Percentiles rank a stretch among this genome's conserved stretches.
phyloP scores from a whole-genome alignment of 2,113 vertebrate genomes.

The Albula goreensis region DNA sequence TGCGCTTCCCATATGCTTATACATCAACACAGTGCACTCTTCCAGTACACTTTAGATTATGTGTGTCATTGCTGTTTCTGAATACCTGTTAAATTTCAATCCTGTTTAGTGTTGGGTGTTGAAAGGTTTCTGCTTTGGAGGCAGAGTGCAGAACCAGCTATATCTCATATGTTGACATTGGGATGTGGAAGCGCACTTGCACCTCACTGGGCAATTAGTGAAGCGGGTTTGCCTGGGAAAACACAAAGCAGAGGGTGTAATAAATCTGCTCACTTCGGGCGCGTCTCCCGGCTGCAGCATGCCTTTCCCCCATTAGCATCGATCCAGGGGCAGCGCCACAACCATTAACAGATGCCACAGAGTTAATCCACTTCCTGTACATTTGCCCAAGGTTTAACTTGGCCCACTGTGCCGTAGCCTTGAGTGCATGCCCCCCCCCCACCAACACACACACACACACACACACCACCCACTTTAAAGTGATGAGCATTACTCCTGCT shows the following conservation, averaged over 20 bases:
- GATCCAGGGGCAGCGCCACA: not conserved
- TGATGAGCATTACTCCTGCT: not conserved
- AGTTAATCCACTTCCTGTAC: constrained; percentile 1
- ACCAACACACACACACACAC: too few species aligned
- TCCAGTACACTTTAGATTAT: not conserved
- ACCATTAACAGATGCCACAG: not conserved
- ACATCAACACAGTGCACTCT: not conserved
- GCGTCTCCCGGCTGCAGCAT: not conserved
- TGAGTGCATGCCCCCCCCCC: not conserved
- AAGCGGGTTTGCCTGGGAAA: not conserved
- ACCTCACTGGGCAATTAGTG: not conserved
- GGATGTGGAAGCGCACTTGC: not conserved
- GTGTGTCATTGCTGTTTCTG: not conserved
- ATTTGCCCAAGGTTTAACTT: not conserved
- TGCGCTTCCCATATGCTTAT: too few species aligned
- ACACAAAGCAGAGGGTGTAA: not conserved
- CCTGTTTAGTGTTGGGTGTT: not conserved
- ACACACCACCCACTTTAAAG: not conserved
- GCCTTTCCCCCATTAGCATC: not conserved
- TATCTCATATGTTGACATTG: not conserved
- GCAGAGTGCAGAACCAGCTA: not conserved
- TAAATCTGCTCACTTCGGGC: not conserved
- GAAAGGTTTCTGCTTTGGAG: not conserved
- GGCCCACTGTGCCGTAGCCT: not conserved
- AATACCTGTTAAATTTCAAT: not conserved